Conservation (phyloP, 2,888 invertebrate genomes). For the Diarsia dahlii region DNA sequence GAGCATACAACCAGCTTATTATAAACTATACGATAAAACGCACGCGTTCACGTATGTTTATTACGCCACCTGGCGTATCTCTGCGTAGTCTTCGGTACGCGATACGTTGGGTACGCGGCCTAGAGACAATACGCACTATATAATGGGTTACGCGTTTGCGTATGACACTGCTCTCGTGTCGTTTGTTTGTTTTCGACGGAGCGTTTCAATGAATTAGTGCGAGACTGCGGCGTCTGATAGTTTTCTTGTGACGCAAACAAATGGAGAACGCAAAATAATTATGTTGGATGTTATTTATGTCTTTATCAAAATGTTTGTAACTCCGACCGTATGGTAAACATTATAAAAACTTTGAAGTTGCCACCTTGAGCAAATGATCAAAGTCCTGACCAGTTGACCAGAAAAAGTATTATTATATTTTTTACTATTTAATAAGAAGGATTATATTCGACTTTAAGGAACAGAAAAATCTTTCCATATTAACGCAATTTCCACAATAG, state of each 20-base stretch:
- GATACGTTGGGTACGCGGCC: conserved; percentile 32
- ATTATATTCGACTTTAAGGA: too few relatives aligned
- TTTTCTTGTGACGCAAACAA: conserved; percentile 33
- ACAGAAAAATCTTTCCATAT: background rate
- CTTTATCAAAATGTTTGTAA: background rate
- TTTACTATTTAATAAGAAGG: too few relatives aligned
- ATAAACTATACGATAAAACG: conserved; percentile 74
- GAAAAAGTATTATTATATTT: too few relatives aligned
- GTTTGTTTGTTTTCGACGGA: conserved; percentile 54
- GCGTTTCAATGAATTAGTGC: conserved; percentile 54
- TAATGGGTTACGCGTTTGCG: conserved; percentile 62
- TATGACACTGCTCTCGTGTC: conserved; percentile 59
- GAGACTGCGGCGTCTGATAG: conserved; percentile 39
- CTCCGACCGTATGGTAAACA: background rate
- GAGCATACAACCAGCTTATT: conserved; percentile 59
- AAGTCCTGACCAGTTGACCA: background rate
- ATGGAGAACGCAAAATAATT: conserved; percentile 11
- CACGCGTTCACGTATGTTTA: conserved; percentile 68
- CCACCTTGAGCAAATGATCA: background rate
- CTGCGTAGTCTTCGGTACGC: conserved; percentile 51
- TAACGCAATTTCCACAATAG: conserved; percentile 6
- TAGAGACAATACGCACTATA: conserved; percentile 59
- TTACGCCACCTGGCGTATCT: conserved; percentile 63
- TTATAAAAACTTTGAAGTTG: too few relatives aligned
- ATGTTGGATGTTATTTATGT: background rate